Evolutionary conservation across 1,140 invertebrate genomes (phyloP).

Genomic region (Notospermus geniculatus): DNA sequence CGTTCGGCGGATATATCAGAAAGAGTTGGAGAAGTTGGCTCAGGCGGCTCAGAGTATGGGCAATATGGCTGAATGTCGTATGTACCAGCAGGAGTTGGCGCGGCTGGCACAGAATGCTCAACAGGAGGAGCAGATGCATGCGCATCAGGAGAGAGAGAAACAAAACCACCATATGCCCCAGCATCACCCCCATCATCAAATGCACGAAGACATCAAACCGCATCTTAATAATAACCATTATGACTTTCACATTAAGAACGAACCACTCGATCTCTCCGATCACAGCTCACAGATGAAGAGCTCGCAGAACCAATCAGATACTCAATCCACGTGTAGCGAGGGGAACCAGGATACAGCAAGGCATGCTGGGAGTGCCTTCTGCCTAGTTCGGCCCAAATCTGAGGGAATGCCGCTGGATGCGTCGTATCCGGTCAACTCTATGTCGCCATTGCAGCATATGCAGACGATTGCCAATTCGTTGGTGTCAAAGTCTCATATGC

Average conservation of each 20-base stretch:
- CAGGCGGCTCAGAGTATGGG: conserved; percentile 66
- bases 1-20: conserved; percentile 94
- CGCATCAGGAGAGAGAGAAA: not conserved
- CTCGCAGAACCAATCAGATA: not conserved
- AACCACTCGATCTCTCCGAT: conserved; percentile 8
- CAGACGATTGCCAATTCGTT: conserved; percentile 96
- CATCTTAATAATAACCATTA: too few species aligned
- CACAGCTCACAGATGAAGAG: conserved; percentile 10
- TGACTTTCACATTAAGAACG: conserved; percentile 2
- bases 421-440: conserved; percentile 26
- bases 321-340: not conserved
- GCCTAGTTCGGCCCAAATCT: conserved; percentile 72
- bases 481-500: conserved; percentile 64
- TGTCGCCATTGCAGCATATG: conserved; percentile 91
- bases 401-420: conserved; percentile 72
- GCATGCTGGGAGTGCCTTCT: conserved; percentile 81
- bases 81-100: conserved; percentile 87
- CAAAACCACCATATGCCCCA: not conserved
- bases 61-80: conserved; percentile 69
- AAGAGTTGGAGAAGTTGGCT: conserved; percentile 84
- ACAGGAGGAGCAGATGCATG: conserved; percentile 17
- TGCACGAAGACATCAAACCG: conserved; percentile 3
- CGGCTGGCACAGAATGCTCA: conserved; percentile 64
- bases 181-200: not conserved
- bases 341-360: conserved; percentile 57